Conservation (phyloP, 2,797 vertebrate species). For the Lagorchestes hirsutus region DNA sequence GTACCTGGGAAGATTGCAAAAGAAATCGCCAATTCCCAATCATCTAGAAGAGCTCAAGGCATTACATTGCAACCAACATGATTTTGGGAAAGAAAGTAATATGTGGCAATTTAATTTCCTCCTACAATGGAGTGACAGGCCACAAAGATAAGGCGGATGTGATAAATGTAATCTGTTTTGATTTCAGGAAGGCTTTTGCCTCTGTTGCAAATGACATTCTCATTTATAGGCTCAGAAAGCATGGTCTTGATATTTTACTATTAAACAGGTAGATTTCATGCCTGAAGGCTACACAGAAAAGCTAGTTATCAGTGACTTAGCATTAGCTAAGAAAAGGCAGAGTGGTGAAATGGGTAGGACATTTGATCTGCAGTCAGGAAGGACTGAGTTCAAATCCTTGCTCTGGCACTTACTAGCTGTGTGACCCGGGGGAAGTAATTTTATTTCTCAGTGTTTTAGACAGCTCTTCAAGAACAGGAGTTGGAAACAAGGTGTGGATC, state of each 20-base stretch:
- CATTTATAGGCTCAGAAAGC: constrained; percentile 50
- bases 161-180: constrained; percentile 56
- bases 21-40: constrained; percentile 47
- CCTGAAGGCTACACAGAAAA: not conserved
- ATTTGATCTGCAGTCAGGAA: not conserved
- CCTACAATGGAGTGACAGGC: constrained; percentile 37
- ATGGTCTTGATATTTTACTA: not conserved
- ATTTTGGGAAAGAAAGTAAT: constrained; percentile 61
- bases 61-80: not conserved
- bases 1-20: constrained; percentile 50
- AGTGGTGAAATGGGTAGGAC: not conserved
- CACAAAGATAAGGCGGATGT: constrained; percentile 49
- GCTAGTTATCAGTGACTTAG: not conserved
- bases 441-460: not conserved
- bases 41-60: constrained; percentile 50
- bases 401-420: not conserved
- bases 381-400: not conserved
- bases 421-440: not conserved
- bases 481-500: not conserved
- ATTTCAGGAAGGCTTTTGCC: constrained; percentile 55
- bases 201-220: constrained; percentile 20
- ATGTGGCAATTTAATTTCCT: constrained; percentile 57
- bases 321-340: not conserved
- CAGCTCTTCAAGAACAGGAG: not conserved
- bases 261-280: constrained; percentile 1